A percentile compares a stretch with the other conserved stretches of the same genome.
These are phyloP conservation scores for Oegoconia quadripuncta DNA, from an alignment of 2,888 invertebrate species.

Conservation along the genomic window DNA sequence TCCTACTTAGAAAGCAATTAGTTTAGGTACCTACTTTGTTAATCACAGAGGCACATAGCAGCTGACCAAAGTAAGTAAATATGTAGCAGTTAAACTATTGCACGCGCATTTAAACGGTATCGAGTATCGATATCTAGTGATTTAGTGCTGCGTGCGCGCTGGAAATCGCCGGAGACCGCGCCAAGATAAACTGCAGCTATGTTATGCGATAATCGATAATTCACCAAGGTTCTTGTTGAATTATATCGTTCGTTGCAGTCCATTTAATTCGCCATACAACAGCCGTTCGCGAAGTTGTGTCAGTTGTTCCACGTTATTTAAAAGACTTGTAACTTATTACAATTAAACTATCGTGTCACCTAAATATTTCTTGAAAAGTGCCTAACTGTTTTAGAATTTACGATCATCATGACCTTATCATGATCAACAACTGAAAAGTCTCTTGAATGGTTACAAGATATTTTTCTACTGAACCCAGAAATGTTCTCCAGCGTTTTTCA, in stretches of 20 bases:
- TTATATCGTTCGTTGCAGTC: conserved; percentile 16
- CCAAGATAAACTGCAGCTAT: conserved; percentile 32
- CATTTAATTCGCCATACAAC: conserved; percentile 4
- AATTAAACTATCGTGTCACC: too few relatives aligned
- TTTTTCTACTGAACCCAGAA: too few relatives aligned
- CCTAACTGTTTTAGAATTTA: too few relatives aligned
- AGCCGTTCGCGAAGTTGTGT: conserved; percentile 14
- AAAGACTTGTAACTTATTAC: too few relatives aligned
- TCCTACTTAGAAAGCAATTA: conserved; percentile 10
- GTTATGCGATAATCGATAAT: conserved; percentile 26
- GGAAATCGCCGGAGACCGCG: conserved; percentile 34
- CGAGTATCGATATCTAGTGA: conserved; percentile 41
- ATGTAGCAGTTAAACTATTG: conserved; percentile 30
- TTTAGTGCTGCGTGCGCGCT: conserved; percentile 37
- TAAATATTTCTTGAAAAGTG: too few relatives aligned
- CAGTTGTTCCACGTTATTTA: too few relatives aligned
- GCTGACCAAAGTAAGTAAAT: conserved; percentile 1
- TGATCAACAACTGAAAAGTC: too few relatives aligned
- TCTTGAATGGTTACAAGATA: too few relatives aligned
- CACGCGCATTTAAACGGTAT: conserved; percentile 37
- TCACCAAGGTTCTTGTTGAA: conserved; percentile 21
- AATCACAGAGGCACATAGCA: conserved; percentile 7
- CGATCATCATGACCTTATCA: too few relatives aligned
- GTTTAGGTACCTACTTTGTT: conserved; percentile 9
- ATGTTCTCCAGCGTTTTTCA: too few relatives aligned